Conservation (phyloP, 1,140 invertebrate genomes). For the Sipha flava region DNA sequence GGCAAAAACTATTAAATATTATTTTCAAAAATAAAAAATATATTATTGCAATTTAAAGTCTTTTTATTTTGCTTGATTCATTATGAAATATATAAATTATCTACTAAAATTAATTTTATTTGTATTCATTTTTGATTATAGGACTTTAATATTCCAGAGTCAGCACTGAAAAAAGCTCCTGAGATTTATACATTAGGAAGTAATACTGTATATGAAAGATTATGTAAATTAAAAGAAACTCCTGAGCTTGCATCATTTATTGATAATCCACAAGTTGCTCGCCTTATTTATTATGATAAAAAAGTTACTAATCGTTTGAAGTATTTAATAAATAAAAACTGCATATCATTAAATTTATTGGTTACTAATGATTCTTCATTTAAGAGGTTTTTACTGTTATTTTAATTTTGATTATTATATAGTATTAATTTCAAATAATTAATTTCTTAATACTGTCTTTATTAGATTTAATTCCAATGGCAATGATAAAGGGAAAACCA, state of each 20-base stretch:
- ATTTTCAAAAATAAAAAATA: too few relatives aligned
- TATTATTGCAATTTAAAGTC: too few relatives aligned
- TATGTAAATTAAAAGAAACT: constrained; percentile 11
- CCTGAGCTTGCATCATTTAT: background rate
- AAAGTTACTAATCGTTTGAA: constrained; percentile 2
- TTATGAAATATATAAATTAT: too few relatives aligned
- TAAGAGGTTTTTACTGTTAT: background rate
- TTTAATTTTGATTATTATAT: background rate
- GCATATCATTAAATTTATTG: background rate
- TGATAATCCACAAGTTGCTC: background rate
- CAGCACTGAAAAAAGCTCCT: background rate
- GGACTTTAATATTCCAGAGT: constrained; percentile 10
- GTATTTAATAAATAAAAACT: constrained; percentile 4
- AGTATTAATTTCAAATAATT: background rate
- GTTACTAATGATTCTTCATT: background rate
- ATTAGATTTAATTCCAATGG: background rate
- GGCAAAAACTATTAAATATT: too few relatives aligned
- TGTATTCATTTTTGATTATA: background rate
- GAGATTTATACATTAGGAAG: constrained; percentile 10
- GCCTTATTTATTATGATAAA: background rate
- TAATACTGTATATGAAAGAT: background rate
- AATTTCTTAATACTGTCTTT: background rate
- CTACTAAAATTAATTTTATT: too few relatives aligned
- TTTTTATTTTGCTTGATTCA: too few relatives aligned
- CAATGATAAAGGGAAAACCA: background rate